Evolutionary conservation across 2,797 vertebrate species (phyloP).

Genomic region (Melopsittacus undulatus): DNA sequence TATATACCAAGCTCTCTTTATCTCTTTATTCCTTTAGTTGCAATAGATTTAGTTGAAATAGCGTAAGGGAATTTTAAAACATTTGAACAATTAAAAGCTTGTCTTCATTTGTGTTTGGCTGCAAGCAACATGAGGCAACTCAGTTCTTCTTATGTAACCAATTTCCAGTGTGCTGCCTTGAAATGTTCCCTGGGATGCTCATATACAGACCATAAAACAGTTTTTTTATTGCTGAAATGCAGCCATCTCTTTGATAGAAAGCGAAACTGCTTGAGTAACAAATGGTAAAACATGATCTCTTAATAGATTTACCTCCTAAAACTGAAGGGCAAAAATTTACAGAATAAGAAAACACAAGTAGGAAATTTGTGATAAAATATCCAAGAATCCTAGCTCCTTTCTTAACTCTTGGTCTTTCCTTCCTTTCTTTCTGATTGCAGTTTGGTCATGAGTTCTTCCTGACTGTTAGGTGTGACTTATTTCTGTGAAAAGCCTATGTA

Average conservation of each 20-base stretch:
- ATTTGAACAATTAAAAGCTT: conserved; percentile 24
- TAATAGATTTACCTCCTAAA: neutral
- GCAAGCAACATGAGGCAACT: neutral
- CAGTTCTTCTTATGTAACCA: neutral
- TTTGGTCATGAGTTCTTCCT: neutral
- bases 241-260: neutral
- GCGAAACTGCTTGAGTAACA: neutral
- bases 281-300: neutral
- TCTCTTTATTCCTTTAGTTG: neutral
- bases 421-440: neutral
- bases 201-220: neutral
- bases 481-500: neutral
- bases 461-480: neutral
- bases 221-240: neutral
- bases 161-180: neutral
- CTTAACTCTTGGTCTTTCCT: neutral
- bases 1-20: neutral
- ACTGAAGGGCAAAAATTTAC: neutral
- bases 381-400: neutral
- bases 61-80: neutral
- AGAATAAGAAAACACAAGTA: neutral
- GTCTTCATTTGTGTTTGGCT: neutral
- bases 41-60: neutral
- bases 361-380: neutral
- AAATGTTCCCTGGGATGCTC: neutral